Conservation (phyloP, 2,113 vertebrate genomes). For the Archilochus colubris region DNA sequence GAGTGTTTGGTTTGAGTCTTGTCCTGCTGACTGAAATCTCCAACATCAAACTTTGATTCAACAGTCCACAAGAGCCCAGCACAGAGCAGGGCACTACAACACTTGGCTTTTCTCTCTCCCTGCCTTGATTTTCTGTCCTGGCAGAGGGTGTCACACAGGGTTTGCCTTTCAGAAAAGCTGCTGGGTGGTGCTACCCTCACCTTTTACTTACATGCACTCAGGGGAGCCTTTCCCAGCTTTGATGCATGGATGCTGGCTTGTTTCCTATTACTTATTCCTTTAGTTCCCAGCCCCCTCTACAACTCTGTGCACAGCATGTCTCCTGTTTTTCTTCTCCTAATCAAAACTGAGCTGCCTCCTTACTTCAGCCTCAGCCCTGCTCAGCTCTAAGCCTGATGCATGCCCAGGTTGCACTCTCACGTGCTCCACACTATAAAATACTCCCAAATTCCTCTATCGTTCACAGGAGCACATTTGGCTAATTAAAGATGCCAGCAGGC, state of each 20-base stretch:
- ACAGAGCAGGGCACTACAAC: background rate
- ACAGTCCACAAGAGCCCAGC: background rate
- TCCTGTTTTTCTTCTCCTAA: background rate
- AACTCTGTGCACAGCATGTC: background rate
- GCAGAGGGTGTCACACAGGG: background rate
- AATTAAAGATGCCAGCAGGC: background rate
- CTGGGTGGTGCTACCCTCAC: background rate
- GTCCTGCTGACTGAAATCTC: slow-evolving; percentile 56
- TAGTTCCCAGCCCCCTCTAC: background rate
- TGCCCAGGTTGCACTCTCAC: background rate
- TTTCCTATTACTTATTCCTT: background rate
- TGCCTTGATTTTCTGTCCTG: background rate
- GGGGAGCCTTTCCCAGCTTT: background rate
- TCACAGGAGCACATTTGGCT: background rate
- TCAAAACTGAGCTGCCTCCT: slow-evolving; percentile 29
- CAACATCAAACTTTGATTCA: slow-evolving; percentile 66
- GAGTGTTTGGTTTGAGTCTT: slow-evolving; percentile 45
- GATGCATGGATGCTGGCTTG: background rate
- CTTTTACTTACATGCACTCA: background rate
- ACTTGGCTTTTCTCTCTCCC: background rate
- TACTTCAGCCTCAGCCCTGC: slow-evolving; percentile 1
- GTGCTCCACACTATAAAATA: background rate
- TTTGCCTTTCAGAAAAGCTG: background rate
- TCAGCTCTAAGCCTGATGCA: background rate
- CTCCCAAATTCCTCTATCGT: background rate